These are phyloP conservation scores for Bufo bufo DNA, from an alignment of 2,113 vertebrate species.

Conservation along the genomic window DNA sequence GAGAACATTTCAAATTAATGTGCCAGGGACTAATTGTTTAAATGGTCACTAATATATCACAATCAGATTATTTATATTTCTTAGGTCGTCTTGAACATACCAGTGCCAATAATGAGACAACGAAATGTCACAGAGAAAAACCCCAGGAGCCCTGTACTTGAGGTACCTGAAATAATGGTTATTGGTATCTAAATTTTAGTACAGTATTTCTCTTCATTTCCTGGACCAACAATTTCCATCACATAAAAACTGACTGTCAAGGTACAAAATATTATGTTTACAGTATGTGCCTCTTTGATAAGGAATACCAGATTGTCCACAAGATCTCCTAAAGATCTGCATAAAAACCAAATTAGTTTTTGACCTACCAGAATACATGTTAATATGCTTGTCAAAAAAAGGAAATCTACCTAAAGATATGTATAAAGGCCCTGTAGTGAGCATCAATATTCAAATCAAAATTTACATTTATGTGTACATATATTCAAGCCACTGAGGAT, in stretches of 20 bases:
- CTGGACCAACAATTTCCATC: not conserved
- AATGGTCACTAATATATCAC: conserved; percentile 7
- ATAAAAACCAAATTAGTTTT: no score
- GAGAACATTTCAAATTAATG: conserved; percentile 34
- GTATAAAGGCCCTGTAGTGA: no score
- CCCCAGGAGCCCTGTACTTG: not conserved
- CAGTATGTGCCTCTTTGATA: no score
- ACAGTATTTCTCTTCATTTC: not conserved
- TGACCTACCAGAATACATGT: no score
- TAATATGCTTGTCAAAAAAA: no score
- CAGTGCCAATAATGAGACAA: not conserved
- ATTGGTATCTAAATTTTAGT: not conserved
- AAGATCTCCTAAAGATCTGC: no score
- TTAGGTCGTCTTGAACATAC: conserved; percentile 5
- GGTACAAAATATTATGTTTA: no score
- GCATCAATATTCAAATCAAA: no score
- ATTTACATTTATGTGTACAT: no score
- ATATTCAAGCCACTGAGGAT: no score
- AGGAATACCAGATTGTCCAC: no score
- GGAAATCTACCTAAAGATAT: no score
- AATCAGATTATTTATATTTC: conserved; percentile 2
- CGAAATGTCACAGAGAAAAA: not conserved
- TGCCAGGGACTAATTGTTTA: conserved; percentile 33
- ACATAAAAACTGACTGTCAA: not conserved
- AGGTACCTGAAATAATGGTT: not conserved